Conservation (phyloP, 2,113 vertebrate genomes). For the Cyprinodon tularosa region DNA sequence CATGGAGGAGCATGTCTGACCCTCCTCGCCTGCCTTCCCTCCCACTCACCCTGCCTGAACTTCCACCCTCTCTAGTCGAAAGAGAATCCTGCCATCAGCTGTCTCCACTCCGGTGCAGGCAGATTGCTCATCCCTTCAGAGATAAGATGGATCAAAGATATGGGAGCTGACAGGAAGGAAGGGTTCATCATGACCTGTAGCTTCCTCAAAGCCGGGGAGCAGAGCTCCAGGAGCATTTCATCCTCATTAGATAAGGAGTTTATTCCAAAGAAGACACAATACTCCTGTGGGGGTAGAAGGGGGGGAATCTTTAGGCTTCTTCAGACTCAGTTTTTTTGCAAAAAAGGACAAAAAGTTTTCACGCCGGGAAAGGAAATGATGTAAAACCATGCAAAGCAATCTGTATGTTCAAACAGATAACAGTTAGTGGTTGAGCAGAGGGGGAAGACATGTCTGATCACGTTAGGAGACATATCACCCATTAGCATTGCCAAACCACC, state of each 20-base stretch:
- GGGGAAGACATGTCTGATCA: neutral
- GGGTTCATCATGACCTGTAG: conserved; percentile 17
- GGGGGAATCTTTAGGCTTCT: conserved; percentile 15
- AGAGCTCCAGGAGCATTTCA: conserved; percentile 31
- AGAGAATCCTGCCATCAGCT: conserved; percentile 24
- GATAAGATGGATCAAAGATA: conserved; percentile 24
- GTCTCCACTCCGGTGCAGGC: conserved; percentile 6
- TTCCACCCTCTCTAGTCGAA: conserved; percentile 1
- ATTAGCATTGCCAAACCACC: neutral
- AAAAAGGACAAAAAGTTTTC: neutral
- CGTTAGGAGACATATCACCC: neutral
- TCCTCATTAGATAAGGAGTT: conserved; percentile 44
- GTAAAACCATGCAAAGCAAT: conserved; percentile 4
- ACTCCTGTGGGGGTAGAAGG: neutral
- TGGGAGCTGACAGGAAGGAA: conserved; percentile 19
- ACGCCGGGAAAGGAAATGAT: conserved; percentile 15
- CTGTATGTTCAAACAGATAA: conserved; percentile 29
- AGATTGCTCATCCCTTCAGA: conserved; percentile 19
- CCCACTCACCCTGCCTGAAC: conserved; percentile 14
- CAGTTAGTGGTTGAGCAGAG: conserved; percentile 7
- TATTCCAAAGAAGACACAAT: conserved; percentile 13
- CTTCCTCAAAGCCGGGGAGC: conserved; percentile 18
- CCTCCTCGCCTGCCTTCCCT: conserved; percentile 2
- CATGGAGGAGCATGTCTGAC: conserved; percentile 90
- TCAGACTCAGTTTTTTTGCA: conserved; percentile 22